These are phyloP conservation scores for Erpornis zantholeuca DNA, from an alignment of 2,113 vertebrate genomes.

Conservation along the genomic window DNA sequence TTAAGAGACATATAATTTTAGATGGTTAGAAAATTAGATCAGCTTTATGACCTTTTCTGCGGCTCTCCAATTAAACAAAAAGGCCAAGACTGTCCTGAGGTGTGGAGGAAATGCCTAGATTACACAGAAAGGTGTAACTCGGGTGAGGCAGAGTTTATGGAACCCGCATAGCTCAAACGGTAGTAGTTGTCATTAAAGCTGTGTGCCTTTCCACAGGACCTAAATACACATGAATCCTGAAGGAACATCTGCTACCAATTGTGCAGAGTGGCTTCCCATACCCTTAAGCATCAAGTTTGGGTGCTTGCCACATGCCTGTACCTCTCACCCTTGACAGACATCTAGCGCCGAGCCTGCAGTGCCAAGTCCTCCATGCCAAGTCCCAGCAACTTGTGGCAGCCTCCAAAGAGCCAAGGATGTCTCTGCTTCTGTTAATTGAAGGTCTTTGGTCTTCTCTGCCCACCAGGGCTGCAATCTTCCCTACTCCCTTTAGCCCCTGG, in stretches of 20 bases:
- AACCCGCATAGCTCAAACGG: not conserved
- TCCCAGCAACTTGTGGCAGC: not conserved
- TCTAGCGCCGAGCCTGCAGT: not conserved
- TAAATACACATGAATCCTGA: not conserved
- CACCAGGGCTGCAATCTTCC: not conserved
- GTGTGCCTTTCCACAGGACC: not conserved
- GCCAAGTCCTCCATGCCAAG: not conserved
- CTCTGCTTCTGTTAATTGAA: not conserved
- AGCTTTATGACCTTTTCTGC: not conserved
- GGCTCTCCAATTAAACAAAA: not conserved
- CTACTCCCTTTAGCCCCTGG: not conserved
- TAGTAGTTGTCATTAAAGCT: not conserved
- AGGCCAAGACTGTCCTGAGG: not conserved
- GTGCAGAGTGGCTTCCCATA: not conserved
- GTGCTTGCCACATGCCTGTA: constrained; percentile 1
- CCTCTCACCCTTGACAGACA: not conserved
- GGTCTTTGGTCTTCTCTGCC: not conserved
- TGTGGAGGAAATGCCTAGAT: not conserved
- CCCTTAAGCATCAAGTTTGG: not conserved
- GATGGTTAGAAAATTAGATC: not conserved
- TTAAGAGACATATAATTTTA: not conserved
- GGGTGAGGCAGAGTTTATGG: not conserved
- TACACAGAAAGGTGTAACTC: not conserved
- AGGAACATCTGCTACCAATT: not conserved
- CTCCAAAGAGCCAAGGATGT: not conserved